Percentiles rank a stretch among this genome's conserved stretches.
phyloP scores from a whole-genome alignment of 2,888 invertebrate genomes.

The Drosophila nigritarsus region DNA sequence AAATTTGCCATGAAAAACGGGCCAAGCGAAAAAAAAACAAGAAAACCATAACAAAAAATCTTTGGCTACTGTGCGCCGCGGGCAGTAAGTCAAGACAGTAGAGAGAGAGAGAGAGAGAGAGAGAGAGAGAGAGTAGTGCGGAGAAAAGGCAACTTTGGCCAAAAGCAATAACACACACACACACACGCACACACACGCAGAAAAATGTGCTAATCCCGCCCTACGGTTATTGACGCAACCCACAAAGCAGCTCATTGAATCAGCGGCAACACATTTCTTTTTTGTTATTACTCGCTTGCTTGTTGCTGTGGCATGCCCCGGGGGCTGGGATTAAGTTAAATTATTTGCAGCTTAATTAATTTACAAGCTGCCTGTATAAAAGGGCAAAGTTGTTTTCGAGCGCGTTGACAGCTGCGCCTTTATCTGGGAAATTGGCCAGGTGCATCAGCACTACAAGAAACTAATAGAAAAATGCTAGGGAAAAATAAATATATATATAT shows the following conservation, averaged over 20 bases:
- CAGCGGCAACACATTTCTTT: slow-evolving; percentile 41
- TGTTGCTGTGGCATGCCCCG: slow-evolving; percentile 11
- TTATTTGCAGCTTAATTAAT: slow-evolving; percentile 77
- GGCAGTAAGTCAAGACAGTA: slow-evolving; percentile 16
- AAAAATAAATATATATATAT: slow-evolving; percentile 49
- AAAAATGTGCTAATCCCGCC: slow-evolving; percentile 70
- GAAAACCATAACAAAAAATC: slow-evolving; percentile 14
- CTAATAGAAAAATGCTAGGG: slow-evolving; percentile 54
- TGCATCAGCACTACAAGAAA: slow-evolving; percentile 35
- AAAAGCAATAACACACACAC: slow-evolving; percentile 24
- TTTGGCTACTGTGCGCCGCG: slow-evolving; percentile 41
- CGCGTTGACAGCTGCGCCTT: slow-evolving; percentile 62
- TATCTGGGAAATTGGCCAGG: slow-evolving; percentile 58
- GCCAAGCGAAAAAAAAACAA: slow-evolving; percentile 2
- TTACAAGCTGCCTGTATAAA: slow-evolving; percentile 57
- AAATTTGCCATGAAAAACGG: slow-evolving; percentile 20
- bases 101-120: neutral
- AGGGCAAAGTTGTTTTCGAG: slow-evolving; percentile 40
- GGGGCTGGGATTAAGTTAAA: slow-evolving; percentile 67
- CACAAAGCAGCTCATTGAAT: slow-evolving; percentile 50
- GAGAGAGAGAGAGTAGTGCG: neutral
- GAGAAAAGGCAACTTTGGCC: neutral
- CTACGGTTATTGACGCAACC: slow-evolving; percentile 73
- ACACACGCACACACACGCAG: slow-evolving; percentile 15
- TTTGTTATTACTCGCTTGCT: slow-evolving; percentile 16